Percentiles rank a stretch among this genome's conserved stretches.
Conservation (phyloP, 2,797 vertebrate genomes). For the Molossus alvarezi region DNA sequence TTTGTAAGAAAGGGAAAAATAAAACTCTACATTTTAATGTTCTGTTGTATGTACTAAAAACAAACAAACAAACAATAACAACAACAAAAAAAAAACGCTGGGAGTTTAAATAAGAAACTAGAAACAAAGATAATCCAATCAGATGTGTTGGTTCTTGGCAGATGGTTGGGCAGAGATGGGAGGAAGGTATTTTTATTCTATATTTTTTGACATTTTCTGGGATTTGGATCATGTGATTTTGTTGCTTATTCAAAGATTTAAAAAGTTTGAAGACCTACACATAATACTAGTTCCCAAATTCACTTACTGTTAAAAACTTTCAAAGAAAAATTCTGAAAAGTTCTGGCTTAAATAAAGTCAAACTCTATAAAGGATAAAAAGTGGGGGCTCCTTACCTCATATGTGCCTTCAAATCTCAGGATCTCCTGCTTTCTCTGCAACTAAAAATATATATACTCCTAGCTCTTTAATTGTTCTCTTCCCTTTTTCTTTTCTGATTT, state of each 20-base stretch:
- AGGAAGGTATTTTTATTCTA: background rate
- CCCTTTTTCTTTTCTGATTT: background rate
- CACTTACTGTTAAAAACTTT: background rate
- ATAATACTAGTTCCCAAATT: background rate
- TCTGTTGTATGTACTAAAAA: background rate
- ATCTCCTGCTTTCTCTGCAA: background rate
- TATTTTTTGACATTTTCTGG: background rate
- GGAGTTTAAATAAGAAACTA: background rate
- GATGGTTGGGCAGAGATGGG: background rate
- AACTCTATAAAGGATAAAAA: background rate
- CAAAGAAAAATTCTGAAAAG: background rate
- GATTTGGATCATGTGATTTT: background rate
- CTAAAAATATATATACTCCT: background rate
- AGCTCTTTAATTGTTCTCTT: background rate
- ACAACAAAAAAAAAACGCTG: background rate
- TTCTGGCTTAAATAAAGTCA: conserved; percentile 19
- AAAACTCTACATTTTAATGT: background rate
- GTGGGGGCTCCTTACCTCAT: background rate
- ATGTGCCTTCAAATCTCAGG: background rate
- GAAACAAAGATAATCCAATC: background rate
- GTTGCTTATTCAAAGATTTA: background rate
- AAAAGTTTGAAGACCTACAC: background rate
- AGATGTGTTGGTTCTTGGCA: background rate
- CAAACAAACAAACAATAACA: too few species aligned
- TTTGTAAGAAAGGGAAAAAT: conserved; percentile 17